phyloP scores from a whole-genome alignment of 2,888 invertebrate genomes.

The Atrina japonica region DNA sequence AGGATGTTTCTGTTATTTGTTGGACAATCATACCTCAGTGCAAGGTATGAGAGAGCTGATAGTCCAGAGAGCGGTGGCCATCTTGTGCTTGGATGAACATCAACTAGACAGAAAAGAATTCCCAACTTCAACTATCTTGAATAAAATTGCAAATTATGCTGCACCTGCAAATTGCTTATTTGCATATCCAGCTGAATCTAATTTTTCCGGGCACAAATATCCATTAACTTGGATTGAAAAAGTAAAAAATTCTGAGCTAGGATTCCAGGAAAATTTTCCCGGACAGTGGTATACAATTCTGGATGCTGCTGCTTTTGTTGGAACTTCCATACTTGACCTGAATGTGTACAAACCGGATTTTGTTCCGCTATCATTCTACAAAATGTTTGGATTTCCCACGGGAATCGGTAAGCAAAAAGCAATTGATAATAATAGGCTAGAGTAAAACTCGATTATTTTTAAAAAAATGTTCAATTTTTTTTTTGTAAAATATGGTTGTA shows the following conservation, averaged over 20 bases:
- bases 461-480: too few relatives aligned
- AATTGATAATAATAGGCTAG: neutral
- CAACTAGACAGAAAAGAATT: constrained; percentile 42
- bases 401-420: constrained; percentile 86
- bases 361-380: constrained; percentile 96
- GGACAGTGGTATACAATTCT: constrained; percentile 84
- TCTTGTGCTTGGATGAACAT: constrained; percentile 65
- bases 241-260: constrained; percentile 84
- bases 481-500: too few relatives aligned
- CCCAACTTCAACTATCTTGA: constrained; percentile 25
- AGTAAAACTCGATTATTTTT: too few relatives aligned
- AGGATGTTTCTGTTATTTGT: constrained; percentile 89
- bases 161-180: constrained; percentile 83
- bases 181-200: constrained; percentile 95
- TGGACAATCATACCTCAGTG: constrained; percentile 97
- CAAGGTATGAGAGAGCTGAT: constrained; percentile 93
- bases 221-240: constrained; percentile 87
- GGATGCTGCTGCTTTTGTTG: constrained; percentile 92
- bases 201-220: constrained; percentile 96
- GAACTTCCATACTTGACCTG: constrained; percentile 90
- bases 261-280: constrained; percentile 51
- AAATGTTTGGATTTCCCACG: constrained; percentile 97
- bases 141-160: neutral
- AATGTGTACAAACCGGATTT: constrained; percentile 90
- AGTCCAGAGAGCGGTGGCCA: constrained; percentile 49